Evolutionary conservation across 2,888 invertebrate species (phyloP).

Genomic region (Neria commutata): DNA sequence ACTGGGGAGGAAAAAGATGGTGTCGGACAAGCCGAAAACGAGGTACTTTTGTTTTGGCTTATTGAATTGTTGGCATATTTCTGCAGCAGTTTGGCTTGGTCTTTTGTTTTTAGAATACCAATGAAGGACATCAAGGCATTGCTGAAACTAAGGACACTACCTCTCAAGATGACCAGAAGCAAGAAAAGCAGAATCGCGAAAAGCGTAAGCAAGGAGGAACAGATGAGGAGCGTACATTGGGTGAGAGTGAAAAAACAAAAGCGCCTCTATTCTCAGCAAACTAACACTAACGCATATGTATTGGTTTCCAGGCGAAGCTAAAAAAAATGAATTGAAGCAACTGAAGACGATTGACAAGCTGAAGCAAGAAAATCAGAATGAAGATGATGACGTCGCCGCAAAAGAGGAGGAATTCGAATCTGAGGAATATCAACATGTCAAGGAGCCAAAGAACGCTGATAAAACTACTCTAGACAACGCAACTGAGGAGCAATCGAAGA

Average conservation of each 20-base stretch:
- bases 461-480: slow-evolving; percentile 77
- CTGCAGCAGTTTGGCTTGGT: too few species aligned
- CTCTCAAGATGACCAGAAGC: slow-evolving; percentile 57
- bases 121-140: slow-evolving; percentile 72
- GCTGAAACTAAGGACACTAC: slow-evolving; percentile 58
- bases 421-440: slow-evolving; percentile 84
- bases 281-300: background rate
- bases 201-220: slow-evolving; percentile 77
- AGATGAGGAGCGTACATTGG: slow-evolving; percentile 74
- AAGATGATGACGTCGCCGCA: slow-evolving; percentile 62
- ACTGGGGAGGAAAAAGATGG: slow-evolving; percentile 68
- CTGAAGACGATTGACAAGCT: slow-evolving; percentile 65
- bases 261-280: background rate
- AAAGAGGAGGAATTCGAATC: slow-evolving; percentile 63
- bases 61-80: background rate
- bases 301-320: slow-evolving; percentile 48
- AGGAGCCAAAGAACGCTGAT: slow-evolving; percentile 76
- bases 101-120: slow-evolving; percentile 47
- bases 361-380: slow-evolving; percentile 58
- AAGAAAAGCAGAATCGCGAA: slow-evolving; percentile 62
- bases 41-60: slow-evolving; percentile 48
- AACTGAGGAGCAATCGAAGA: slow-evolving; percentile 79
- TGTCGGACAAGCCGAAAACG: slow-evolving; percentile 77
- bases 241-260: slow-evolving; percentile 32
- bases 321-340: slow-evolving; percentile 56